These are phyloP conservation scores for Polymixis flavicincta DNA, from an alignment of 2,888 invertebrate species.

Conservation along the genomic window DNA sequence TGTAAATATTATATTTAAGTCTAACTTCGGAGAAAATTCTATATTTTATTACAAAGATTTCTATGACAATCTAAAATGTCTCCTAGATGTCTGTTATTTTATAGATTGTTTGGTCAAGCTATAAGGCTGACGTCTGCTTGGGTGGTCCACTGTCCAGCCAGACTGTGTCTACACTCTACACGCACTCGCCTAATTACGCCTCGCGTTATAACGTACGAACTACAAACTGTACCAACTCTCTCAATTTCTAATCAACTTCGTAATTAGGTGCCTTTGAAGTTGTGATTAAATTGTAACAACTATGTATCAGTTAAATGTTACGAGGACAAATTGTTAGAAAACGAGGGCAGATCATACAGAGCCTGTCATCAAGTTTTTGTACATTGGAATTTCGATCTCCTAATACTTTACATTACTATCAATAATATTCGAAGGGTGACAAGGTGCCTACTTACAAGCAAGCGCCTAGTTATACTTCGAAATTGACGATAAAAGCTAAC, in stretches of 20 bases:
- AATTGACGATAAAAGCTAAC: constrained; percentile 40
- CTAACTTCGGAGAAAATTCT: background rate
- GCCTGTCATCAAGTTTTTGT: constrained; percentile 38
- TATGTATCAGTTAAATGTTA: constrained; percentile 40
- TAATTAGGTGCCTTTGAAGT: constrained; percentile 54
- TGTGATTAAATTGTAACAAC: constrained; percentile 51
- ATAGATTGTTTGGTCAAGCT: constrained; percentile 53
- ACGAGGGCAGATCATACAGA: constrained; percentile 47
- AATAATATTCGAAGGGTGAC: constrained; percentile 6
- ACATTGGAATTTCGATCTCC: constrained; percentile 29
- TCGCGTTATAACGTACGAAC: constrained; percentile 51
- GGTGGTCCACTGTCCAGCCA: constrained; percentile 72
- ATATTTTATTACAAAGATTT: constrained; percentile 5
- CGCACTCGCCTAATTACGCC: constrained; percentile 77
- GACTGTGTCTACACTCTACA: constrained; percentile 65
- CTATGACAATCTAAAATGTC: constrained; percentile 6
- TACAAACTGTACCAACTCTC: constrained; percentile 48
- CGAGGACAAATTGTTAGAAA: constrained; percentile 36
- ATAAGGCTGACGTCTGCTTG: constrained; percentile 66
- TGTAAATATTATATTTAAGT: constrained; percentile 14
- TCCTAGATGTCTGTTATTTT: constrained; percentile 44
- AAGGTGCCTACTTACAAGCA: background rate
- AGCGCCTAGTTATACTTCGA: constrained; percentile 21
- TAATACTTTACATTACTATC: constrained; percentile 13
- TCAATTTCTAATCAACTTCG: constrained; percentile 56